Base-by-base conservation (phyloP, 2,888 invertebrate genomes). In the Pilophorus perplexus region DNA sequence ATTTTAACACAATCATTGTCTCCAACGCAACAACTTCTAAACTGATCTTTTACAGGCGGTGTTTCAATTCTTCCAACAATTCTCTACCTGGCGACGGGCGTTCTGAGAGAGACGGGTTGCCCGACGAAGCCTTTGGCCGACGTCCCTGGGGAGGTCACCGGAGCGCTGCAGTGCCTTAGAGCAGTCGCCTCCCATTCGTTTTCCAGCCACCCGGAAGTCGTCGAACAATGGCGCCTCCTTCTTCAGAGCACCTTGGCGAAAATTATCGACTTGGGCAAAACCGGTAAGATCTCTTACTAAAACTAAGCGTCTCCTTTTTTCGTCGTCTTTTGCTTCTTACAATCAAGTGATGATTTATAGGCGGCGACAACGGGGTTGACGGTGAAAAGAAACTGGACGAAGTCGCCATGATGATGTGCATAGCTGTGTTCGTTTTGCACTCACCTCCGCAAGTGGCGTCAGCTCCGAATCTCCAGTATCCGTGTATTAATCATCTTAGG, bases 401-500 rank as follows among this genome's bases (percentile, higher is more conserved):
- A 73, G 86, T 91, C 5, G 88, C 90, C 1, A 88, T 95, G 78
- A 85, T 98, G 77, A 81, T 92, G 69, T 89, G 93, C 0, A 89
- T 96, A 75, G 89, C 91, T 2, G 91, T 93, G 6, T 89, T 97
- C 73, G 84, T 96, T 69, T 83, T 91, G 42, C 86, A 92, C 73
- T 89, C 93, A 5, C 88, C 90, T 1, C 83, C 88, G 1, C 83
- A 86, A 72, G 87, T 90, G 10, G 85, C 89, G 10, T 82, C 84
- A 27, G 86, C 89, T 28, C 89, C 91, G 10, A 88, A 90, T 73
- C 79, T 96, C 62, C 89, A 92, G 76, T 92, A 90, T 77, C 93
- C 93, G 0, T 93, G 93, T 75, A 90, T 96, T 73, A 92, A 94
- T 80, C 89, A 94, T 75, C 94, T 94, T 78, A 82, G 90, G 37